These are phyloP conservation scores for Cranoglanis bouderius DNA, from an alignment of 2,113 vertebrate species.

Conservation along the genomic window DNA sequence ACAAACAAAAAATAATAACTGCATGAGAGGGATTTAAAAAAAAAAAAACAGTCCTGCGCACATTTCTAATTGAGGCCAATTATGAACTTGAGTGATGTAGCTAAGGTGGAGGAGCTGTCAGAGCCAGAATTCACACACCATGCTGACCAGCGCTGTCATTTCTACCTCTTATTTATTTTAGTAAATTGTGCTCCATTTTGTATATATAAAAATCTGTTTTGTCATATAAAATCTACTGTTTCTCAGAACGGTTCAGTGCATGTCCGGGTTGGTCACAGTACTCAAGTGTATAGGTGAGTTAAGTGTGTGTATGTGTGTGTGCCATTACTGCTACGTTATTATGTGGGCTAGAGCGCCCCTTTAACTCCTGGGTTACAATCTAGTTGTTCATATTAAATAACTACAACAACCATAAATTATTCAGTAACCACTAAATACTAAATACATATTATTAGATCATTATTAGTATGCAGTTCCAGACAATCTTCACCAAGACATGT, in stretches of 20 bases:
- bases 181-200: not conserved
- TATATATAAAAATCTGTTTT: not conserved
- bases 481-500: not conserved
- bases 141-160: not conserved
- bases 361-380: not conserved
- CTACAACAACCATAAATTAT: not conserved
- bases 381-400: not conserved
- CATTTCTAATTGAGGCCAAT: not conserved
- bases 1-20: not conserved
- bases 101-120: not conserved
- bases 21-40: not conserved
- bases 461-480: not conserved
- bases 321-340: not conserved
- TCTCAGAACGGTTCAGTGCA: slow-evolving; percentile 55
- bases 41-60: not conserved
- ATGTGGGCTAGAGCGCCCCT: not conserved
- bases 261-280: slow-evolving; percentile 49
- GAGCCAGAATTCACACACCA: no score
- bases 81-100: not conserved
- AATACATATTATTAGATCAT: not conserved
- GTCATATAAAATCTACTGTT: not conserved
- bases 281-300: slow-evolving; percentile 59
- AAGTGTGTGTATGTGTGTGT: not conserved
- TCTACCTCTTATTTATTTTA: not conserved
- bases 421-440: not conserved